Conservation (phyloP, 1,140 invertebrate genomes). For the Macrobrachium rosenbergii region DNA sequence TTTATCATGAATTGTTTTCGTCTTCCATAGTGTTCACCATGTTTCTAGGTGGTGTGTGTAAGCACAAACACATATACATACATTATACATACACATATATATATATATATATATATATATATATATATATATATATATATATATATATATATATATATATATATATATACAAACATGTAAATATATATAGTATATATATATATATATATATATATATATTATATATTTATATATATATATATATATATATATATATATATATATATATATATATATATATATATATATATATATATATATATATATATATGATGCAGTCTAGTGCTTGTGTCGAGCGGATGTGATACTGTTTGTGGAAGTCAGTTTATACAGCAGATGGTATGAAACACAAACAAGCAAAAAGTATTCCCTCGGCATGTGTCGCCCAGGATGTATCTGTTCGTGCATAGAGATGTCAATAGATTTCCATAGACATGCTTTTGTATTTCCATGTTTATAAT, state of each 20-base stretch:
- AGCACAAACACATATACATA: conserved; percentile 16
- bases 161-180: conserved; percentile 22
- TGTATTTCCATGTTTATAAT: too few species aligned
- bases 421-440: too few species aligned
- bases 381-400: too few species aligned
- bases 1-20: too few species aligned
- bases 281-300: not conserved
- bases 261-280: conserved; percentile 34
- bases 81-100: conserved; percentile 32
- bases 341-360: not conserved
- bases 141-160: conserved; percentile 36
- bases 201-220: conserved; percentile 33
- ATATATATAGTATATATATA: conserved; percentile 19
- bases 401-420: too few species aligned
- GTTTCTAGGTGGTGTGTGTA: too few species aligned
- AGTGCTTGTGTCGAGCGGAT: too few species aligned
- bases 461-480: too few species aligned
- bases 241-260: conserved; percentile 34
- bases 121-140: conserved; percentile 32
- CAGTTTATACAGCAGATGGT: too few species aligned
- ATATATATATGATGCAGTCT: not conserved
- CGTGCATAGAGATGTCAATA: too few species aligned
- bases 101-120: conserved; percentile 39
- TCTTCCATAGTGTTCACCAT: too few species aligned
- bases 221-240: conserved; percentile 27